Base-by-base conservation (phyloP, 30 jellyfish, hydroid and myxozoan species). In the Hydractinia echinata region DNA sequence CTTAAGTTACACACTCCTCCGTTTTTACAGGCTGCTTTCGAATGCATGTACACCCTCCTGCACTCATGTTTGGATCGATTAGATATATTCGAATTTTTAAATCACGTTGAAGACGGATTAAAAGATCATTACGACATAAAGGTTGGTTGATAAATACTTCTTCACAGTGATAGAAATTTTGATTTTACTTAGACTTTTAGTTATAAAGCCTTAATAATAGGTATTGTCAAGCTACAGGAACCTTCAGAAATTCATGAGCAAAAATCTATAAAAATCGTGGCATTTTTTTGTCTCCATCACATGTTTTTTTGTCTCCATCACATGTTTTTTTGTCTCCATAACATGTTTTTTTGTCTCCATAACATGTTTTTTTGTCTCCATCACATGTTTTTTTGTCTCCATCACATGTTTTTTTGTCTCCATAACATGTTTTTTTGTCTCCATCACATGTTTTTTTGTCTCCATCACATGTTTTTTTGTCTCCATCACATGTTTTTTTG, bases 31-130 rank as follows among this genome's bases (percentile, higher is more conserved):
- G 97, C 97, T 56, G 97, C 97, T 5, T 91, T 91, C 83, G 97
- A 91, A 73, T 91, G 97, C 85, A 91, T 91, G 97, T 91, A 91
- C 87, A 91, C 97, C 64, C 84, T 91, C 54, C 72, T 91, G 15
- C 96, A 91, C 62, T 86, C 97, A 3, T 91, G 96, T 80, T 81
- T 91, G 66, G 97, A 91, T 82, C 83, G 97, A 62, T 79, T 91
- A 64, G 97, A 91, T 61, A 91, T 91, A 54, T 91, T 91, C 82
- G 96, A 91, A 66, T 91, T 91, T 76, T 66, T 91, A 16, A 83
- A 82, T 72, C 96, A 86, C 68, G 97, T 91, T 61, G 97, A 91
- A 82, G 97, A 86, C 54, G 97, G 97, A 67, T 70, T 91, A 7
- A 91, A 91, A 70, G 97, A 91, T 58, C 97, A 91, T 61, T 91